Evolutionary conservation across 2,888 invertebrate species (phyloP).

Genomic region (Sphaeridia pumilis): DNA sequence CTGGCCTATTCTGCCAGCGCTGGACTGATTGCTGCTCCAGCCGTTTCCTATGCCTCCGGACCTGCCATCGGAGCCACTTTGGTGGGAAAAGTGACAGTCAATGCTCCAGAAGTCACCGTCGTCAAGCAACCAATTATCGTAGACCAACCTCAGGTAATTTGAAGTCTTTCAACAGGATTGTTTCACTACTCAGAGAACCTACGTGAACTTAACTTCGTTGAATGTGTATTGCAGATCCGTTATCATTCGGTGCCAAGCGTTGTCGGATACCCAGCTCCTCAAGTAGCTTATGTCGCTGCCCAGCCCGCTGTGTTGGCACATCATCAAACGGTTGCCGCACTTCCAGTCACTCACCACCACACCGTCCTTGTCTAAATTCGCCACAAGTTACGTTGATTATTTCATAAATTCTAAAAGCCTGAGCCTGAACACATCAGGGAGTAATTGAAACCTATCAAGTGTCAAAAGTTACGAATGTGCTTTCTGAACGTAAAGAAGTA

Average conservation of each 20-base stretch:
- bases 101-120: constrained; percentile 38
- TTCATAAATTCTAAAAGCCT: not conserved
- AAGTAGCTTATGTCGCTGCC: constrained; percentile 1
- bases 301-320: no score
- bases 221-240: constrained; percentile 4
- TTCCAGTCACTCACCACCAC: constrained; percentile 4
- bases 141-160: constrained; percentile 37
- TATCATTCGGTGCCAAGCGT: constrained; percentile 24
- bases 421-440: no score
- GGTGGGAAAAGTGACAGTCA: constrained; percentile 37
- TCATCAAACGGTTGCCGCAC: constrained; percentile 11
- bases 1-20: constrained; percentile 25
- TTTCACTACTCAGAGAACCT: not conserved
- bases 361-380: constrained; percentile 1
- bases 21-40: constrained; percentile 19
- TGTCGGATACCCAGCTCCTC: constrained; percentile 18
- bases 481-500: no score
- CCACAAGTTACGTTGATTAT: not conserved
- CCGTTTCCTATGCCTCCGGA: constrained; percentile 18
- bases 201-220: not conserved
- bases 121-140: constrained; percentile 39
- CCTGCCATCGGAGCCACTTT: constrained; percentile 37
- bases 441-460: no score
- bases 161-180: constrained; percentile 21
- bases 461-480: no score